Evolutionary conservation across 2,888 invertebrate genomes (phyloP), one percentile per base, ranked within the genome.

Genomic region (Macrostomum cliftonense): DNA sequence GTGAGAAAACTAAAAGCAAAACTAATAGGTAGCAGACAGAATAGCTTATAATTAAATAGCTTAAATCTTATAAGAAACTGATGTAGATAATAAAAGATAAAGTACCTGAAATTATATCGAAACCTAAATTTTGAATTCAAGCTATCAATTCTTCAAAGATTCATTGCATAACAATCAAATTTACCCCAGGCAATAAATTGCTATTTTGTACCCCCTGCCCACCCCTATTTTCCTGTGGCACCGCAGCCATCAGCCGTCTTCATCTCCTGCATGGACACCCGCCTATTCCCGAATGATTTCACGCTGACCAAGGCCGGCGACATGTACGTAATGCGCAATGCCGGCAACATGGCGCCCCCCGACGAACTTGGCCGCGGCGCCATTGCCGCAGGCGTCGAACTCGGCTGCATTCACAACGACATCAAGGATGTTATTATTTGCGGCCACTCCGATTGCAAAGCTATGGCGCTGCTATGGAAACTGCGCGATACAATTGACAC

Each of bases 361-460:
- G 28, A 28, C 28, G 28, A 28, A 28, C 28, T 28, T 4, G 28
- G 28, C 28, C 83, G 89, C 68, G 93, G 89, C 7, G 93, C 89
- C 4, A 28, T 9, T 9, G 28, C 28, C 28, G 28, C 28, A 28
- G 28, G 28, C 28, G 71, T 95, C 57, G 93, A 95, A 72, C 75
- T 95, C 47, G 89, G 87, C 20, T 93, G 91, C 67, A 79, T 89
- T 17, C 77, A 86, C 39, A 88, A 89, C 64, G 79, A 85, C 59
- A 85, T 93, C 55, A 75, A 81, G 52, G 87, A 93, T 64, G 79
- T 93, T 39, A 83, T 93, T 54, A 87, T 95, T 2, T 91, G 91
- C 65, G 95, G 95, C 0, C 93, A 95, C 67, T 89, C 91, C 53
- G 93, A 95, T 67, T 95, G 95, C 68, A 93, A 91, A 70, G 93